Evolutionary conservation across 1,140 invertebrate genomes (phyloP), one percentile per base, ranked within the genome.

Genomic region (Platyscapa corneri): DNA sequence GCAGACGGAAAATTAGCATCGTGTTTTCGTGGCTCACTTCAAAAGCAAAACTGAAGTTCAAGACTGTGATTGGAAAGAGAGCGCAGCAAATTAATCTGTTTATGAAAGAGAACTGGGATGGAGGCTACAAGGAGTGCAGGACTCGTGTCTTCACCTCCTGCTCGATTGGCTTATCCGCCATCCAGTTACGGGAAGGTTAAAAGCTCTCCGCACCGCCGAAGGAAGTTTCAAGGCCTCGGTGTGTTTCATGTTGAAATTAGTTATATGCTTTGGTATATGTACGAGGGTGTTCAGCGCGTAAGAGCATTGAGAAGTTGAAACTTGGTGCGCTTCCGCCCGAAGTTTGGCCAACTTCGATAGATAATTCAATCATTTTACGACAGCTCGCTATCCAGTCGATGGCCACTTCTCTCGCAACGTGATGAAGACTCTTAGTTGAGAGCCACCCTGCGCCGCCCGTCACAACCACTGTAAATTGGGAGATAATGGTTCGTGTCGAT

Each of bases 281-380:
- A 0, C 37, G 56, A 1, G 56, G 30, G 67, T 34, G 37, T n/a
- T 14, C 18, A 20, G 30, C 7, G 10, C 12, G 34, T 70, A 56
- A 37, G 67, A 70, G 42, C 65, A 12, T 10, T 37, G 39, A 37
- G 39, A 74, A 82, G 80, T 72, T 34, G 80, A 82, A 74, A 82
- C 67, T 74, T 74, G 46, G n/a, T 32, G 32, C 30, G 30, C 49
- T 64, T 30, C n/a, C 27, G 16, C 23, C 53, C 42, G 0, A 75
- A 83, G 34, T 74, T 83, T 60, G 49, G 70, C 70, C 37, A 65
- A 77, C 32, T 77, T 46, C 46, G 65, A 78, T 85, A 32, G 83
- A 85, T 80, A 85, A 85, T 78, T 85, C 83, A 85, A 85, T 85
- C 76, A 85, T 85, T 85, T 85, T 74, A 85, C 83, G 77, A 74